Evolutionary conservation across 2,888 invertebrate genomes (phyloP).

Genomic region (Standfussiana lucernea): DNA sequence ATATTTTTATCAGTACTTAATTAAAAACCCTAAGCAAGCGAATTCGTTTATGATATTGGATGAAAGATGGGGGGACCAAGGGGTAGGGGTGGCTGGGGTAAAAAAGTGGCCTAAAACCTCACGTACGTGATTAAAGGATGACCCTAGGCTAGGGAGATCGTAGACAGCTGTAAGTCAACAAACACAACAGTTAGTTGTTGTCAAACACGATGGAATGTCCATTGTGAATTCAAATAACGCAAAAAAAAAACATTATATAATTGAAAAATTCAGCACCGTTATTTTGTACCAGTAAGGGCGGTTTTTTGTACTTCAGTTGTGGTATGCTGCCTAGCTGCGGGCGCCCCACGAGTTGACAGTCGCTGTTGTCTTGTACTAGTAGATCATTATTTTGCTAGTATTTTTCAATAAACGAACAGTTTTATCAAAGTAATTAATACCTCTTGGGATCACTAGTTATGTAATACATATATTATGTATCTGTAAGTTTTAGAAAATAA

Average conservation of each 20-base stretch:
- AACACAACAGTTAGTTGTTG: not conserved
- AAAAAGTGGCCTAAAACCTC: no score
- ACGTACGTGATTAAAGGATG: no score
- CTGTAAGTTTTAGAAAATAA: constrained; percentile 25
- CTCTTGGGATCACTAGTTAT: constrained; percentile 49
- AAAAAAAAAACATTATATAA: not conserved
- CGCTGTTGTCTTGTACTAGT: constrained; percentile 4
- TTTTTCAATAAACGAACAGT: constrained; percentile 3
- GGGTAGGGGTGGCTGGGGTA: no score
- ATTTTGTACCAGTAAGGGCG: not conserved
- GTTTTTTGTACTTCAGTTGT: not conserved
- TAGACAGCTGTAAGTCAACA: not conserved
- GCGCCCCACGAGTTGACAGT: not conserved
- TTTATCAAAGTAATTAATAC: constrained; percentile 13
- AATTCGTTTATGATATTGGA: no score
- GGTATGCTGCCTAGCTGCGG: not conserved
- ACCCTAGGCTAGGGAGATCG: no score
- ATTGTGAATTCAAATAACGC: not conserved
- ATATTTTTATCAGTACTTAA: no score
- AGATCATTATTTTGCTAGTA: constrained; percentile 6
- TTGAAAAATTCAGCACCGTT: not conserved
- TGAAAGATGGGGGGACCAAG: no score
- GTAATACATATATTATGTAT: constrained; percentile 25
- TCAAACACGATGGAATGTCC: not conserved
- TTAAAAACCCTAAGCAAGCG: no score